These are phyloP conservation scores for Cydia strobilella DNA, from an alignment of 1,140 invertebrate genomes.

Conservation along the genomic window DNA sequence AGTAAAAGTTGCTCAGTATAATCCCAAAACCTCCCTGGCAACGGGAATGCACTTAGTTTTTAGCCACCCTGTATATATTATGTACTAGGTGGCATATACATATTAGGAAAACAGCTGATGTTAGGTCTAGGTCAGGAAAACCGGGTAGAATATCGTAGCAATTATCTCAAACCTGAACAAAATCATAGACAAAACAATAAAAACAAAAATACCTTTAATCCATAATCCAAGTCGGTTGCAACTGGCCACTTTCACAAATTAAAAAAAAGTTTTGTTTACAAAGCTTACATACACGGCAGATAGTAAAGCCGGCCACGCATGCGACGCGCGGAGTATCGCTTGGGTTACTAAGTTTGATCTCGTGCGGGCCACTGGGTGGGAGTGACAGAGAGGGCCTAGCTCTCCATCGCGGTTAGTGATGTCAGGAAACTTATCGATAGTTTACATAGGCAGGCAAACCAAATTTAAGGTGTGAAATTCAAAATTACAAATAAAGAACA, in stretches of 20 bases:
- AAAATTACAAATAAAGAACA: too few relatives aligned
- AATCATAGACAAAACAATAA: background rate
- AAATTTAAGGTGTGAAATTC: too few relatives aligned
- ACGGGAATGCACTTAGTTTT: too few relatives aligned
- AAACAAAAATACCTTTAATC: slow-evolving; percentile 24
- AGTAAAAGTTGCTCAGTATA: too few relatives aligned
- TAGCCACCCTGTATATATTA: too few relatives aligned
- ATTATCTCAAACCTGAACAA: background rate
- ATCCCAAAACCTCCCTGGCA: too few relatives aligned
- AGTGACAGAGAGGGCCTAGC: slow-evolving; percentile 19
- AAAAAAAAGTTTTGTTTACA: slow-evolving; percentile 8
- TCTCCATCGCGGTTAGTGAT: slow-evolving; percentile 15
- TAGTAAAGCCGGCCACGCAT: slow-evolving; percentile 8
- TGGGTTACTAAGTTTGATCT: slow-evolving; percentile 29
- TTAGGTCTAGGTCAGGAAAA: too few relatives aligned
- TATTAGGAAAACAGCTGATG: too few relatives aligned
- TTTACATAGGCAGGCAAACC: too few relatives aligned
- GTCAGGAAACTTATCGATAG: slow-evolving; percentile 8
- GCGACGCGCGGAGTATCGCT: slow-evolving; percentile 14
- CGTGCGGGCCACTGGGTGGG: slow-evolving; percentile 3
- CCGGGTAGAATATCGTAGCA: background rate
- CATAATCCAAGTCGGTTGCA: slow-evolving; percentile 9
- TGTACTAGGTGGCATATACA: too few relatives aligned
- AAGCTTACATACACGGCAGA: slow-evolving; percentile 1
- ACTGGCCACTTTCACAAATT: slow-evolving; percentile 24